Conservation (phyloP, 2,797 vertebrate species). For the Spatula versicolor region DNA sequence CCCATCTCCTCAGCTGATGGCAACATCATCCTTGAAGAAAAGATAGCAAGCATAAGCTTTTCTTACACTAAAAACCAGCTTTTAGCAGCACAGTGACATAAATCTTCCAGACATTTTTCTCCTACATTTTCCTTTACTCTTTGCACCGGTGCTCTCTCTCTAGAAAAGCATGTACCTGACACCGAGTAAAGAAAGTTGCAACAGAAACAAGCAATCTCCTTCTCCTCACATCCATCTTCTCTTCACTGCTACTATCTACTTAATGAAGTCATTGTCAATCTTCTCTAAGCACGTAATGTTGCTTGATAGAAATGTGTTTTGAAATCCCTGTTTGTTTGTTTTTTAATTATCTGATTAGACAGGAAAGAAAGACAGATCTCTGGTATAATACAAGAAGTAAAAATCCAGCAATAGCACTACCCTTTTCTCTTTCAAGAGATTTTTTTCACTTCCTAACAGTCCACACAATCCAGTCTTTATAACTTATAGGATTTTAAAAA, state of each 20-base stretch:
- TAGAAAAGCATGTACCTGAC: background rate
- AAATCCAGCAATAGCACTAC: background rate
- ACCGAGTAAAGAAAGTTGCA: conserved; percentile 20
- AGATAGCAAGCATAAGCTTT: conserved; percentile 9
- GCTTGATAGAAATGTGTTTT: conserved; percentile 45
- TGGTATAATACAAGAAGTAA: background rate
- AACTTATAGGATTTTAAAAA: background rate
- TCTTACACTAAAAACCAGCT: background rate
- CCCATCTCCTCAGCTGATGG: background rate
- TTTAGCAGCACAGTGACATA: background rate
- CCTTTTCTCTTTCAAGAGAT: background rate
- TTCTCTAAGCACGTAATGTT: conserved; percentile 49
- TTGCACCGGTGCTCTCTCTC: background rate
- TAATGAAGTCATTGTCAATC: conserved; percentile 47
- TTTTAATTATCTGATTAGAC: conserved; percentile 61
- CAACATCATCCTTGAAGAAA: background rate
- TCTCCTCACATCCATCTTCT: conserved; percentile 9
- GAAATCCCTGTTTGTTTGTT: conserved; percentile 46
- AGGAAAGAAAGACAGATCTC: background rate
- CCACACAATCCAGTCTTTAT: background rate
- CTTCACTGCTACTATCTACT: conserved; percentile 16
- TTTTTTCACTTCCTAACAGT: background rate
- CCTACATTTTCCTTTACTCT: background rate
- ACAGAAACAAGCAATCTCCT: background rate
- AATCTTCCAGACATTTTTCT: background rate